Evolutionary conservation across 2,113 vertebrate species (phyloP).

Genomic region (cat (Felis catus)): DNA sequence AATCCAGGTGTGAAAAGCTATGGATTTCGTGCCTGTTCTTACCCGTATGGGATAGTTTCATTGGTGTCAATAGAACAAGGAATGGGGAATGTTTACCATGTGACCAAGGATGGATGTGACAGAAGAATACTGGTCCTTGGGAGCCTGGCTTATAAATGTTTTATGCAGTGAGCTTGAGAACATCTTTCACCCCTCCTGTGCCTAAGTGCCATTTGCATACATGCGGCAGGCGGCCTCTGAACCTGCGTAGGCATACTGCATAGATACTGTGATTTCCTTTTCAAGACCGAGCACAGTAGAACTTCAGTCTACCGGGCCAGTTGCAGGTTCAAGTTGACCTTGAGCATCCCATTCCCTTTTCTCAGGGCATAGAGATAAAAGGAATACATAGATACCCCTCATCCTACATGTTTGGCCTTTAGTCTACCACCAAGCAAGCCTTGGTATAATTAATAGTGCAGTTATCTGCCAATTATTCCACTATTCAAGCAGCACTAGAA

Average conservation of each 20-base stretch:
- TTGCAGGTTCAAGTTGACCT: neutral
- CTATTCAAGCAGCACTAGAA: slow-evolving; percentile 57
- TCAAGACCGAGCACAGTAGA: neutral
- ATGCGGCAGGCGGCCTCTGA: rapidly evolving
- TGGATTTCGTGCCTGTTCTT: neutral
- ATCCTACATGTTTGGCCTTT: slow-evolving; percentile 46
- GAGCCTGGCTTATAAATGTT: neutral
- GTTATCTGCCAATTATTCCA: slow-evolving; percentile 67
- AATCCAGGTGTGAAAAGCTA: neutral
- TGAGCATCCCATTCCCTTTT: neutral
- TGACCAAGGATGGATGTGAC: neutral
- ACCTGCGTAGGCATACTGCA: rapidly evolving
- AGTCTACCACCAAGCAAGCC: slow-evolving; percentile 21
- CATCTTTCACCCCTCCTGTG: neutral
- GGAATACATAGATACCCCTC: neutral
- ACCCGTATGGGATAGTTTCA: neutral
- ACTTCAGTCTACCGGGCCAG: neutral
- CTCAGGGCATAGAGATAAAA: neutral
- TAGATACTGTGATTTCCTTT: neutral
- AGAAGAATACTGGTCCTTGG: neutral
- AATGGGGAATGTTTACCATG: neutral
- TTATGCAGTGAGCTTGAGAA: neutral
- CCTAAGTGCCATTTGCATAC: neutral
- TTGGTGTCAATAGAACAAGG: neutral
- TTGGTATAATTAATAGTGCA: slow-evolving; percentile 48